These are phyloP conservation scores for Nylanderia fulva DNA, from an alignment of 1,140 invertebrate genomes.

Conservation along the genomic window DNA sequence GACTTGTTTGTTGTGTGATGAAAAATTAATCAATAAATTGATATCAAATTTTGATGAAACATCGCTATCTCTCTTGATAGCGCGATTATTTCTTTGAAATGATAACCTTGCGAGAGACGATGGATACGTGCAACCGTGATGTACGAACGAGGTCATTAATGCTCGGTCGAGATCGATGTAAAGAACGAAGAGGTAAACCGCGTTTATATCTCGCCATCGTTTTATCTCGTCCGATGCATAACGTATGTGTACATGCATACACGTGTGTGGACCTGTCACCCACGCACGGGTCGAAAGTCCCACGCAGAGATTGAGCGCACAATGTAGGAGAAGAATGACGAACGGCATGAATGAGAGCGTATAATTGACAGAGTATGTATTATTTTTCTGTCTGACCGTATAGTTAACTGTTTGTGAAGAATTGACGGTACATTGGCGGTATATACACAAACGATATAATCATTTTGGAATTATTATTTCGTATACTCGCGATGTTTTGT, in stretches of 20 bases:
- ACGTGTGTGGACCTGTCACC: conserved; percentile 49
- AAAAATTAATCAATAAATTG: conserved; percentile 33
- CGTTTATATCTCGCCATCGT: not conserved
- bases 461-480: not conserved
- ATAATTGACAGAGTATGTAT: conserved; percentile 36
- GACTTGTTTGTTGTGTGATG: not conserved
- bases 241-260: not conserved
- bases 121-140: conserved; percentile 7
- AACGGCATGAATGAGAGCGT: conserved; percentile 45
- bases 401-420: not conserved
- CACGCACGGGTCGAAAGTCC: conserved; percentile 64
- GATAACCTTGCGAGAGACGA: not conserved
- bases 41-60: conserved; percentile 21
- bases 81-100: not conserved
- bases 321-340: conserved; percentile 42
- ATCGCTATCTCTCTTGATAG: not conserved
- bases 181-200: conserved; percentile 30
- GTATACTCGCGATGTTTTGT: not conserved
- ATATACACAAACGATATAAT: not conserved
- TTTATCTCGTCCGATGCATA: conserved; percentile 37
- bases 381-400: conserved; percentile 15
- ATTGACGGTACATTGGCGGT: not conserved
- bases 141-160: conserved; percentile 22
- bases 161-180: not conserved
- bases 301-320: conserved; percentile 68